Percentiles rank a stretch among this genome's conserved stretches.
These are phyloP conservation scores for Ostrea edulis DNA, from an alignment of 1,140 invertebrate genomes.

Conservation along the genomic window DNA sequence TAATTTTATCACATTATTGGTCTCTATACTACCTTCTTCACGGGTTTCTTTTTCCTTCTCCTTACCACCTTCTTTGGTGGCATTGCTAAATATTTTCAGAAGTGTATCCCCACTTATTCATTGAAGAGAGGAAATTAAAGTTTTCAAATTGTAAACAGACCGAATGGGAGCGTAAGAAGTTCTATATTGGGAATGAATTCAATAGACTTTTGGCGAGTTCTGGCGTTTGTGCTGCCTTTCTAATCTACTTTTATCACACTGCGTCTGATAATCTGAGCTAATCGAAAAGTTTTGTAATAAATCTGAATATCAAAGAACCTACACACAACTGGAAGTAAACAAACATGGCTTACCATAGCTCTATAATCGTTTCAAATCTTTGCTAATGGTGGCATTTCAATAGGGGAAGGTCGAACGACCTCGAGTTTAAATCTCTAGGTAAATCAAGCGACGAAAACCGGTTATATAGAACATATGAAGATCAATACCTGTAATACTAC, in stretches of 20 bases:
- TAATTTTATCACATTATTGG: not conserved
- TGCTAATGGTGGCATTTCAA: conserved; percentile 28
- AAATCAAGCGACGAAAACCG: not conserved
- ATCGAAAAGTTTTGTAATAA: conserved; percentile 11
- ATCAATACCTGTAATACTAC: not conserved
- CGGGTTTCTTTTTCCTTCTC: conserved; percentile 28
- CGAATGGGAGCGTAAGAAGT: not conserved
- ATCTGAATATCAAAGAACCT: conserved; percentile 30
- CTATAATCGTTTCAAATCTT: conserved; percentile 20
- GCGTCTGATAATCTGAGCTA: not conserved
- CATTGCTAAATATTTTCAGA: not conserved
- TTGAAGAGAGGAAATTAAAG: not conserved
- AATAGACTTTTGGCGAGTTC: not conserved
- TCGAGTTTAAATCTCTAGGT: not conserved
- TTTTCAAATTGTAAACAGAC: not conserved
- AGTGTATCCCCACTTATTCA: not conserved
- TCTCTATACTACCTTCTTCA: not conserved
- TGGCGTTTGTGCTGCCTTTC: conserved; percentile 6
- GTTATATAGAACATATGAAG: not conserved
- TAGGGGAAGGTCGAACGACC: conserved; percentile 4
- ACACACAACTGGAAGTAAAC: conserved; percentile 4
- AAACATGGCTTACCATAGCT: conserved; percentile 27
- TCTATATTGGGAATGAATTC: not conserved
- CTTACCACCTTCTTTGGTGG: conserved; percentile 6
- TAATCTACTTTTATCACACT: conserved; percentile 29